Base-by-base conservation (phyloP, 1,140 invertebrate species). In the Drosophila athabasca region DNA sequence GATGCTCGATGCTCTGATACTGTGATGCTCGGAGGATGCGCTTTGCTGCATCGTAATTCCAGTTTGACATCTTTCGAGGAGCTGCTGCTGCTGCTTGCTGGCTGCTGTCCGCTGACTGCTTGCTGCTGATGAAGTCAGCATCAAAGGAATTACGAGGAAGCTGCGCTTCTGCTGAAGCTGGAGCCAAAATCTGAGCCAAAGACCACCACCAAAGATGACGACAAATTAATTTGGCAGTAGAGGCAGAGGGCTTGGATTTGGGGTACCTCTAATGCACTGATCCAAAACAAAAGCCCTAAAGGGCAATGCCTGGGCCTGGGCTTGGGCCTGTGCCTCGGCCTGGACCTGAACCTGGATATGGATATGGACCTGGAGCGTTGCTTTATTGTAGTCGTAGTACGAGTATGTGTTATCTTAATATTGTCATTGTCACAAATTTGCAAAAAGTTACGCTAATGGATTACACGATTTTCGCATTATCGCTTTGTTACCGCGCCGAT, bases 361-460 rank as follows among this genome's bases (percentile, higher is more conserved):
- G n/a, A n/a, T n/a, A n/a, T 19, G 0, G 1, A 19, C 17, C 17
- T 19, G 17, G 8, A 9, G 26, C 55, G 39, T 46, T 62, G 62
- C 53, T 76, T 62, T 65, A 60, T 61, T 79, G 57, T 70, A 29
- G 15, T 39, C 44, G 51, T 55, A 29, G 44, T 64, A 41, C 67
- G 70, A 29, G 44, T 64, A 41, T 71, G 70, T 82, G 90, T 90
- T 91, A 91, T 91, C 90, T 90, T 88, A 91, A 91, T 91, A 91
- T 91, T 91, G 90, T 91, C 90, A 91, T 90, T 90, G 90, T 91
- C 90, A 91, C 90, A 91, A 91, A 90, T 90, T 90, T 90, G 90
- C 82, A 90, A 87, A 79, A 89, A 80, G 82, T 87, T 79, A 90
- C 90, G 90, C 90, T 91, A 91, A 91, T 91, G 90, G 90, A 91